These are phyloP conservation scores for Pachyseris speciosa DNA, from an alignment of 64 coral and sea anemone genomes.

Conservation along the genomic window DNA sequence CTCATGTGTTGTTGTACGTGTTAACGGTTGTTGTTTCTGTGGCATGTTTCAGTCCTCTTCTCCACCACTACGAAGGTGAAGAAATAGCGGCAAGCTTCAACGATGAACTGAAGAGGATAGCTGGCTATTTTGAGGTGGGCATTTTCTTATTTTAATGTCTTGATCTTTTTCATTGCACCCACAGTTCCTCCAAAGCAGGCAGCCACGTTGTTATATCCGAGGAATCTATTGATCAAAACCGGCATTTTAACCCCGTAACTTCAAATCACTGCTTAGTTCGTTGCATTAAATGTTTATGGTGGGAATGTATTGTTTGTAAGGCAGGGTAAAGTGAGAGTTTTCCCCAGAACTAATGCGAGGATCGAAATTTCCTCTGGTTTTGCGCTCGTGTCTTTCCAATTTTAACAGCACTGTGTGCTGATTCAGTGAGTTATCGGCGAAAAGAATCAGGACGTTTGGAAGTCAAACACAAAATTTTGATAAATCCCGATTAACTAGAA, in stretches of 20 bases:
- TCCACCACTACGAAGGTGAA: neutral
- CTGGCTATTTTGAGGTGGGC: conserved; percentile 10
- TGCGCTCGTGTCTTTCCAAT: neutral
- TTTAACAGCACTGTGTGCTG: neutral
- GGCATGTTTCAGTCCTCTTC: neutral
- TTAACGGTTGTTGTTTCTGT: conserved; percentile 1
- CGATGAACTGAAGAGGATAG: conserved; percentile 31
- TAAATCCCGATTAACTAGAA: conserved; percentile 17
- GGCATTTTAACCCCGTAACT: neutral
- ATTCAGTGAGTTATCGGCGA: conserved; percentile 23
- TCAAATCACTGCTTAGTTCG: neutral
- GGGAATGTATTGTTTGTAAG: neutral
- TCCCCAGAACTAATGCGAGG: neutral
- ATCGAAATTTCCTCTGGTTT: neutral
- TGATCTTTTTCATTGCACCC: conserved; percentile 8
- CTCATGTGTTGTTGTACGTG: conserved; percentile 9
- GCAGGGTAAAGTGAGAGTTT: neutral
- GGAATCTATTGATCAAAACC: neutral
- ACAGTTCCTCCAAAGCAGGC: neutral
- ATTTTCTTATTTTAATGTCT: conserved; percentile 4
- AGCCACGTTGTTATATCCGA: conserved; percentile 6
- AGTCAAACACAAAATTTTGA: conserved; percentile 44
- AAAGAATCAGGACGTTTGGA: neutral
- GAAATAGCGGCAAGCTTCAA: neutral
- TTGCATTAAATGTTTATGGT: neutral